Evolutionary conservation across 2,113 vertebrate genomes (phyloP).

Genomic region (Neodontobutis hainanensis): DNA sequence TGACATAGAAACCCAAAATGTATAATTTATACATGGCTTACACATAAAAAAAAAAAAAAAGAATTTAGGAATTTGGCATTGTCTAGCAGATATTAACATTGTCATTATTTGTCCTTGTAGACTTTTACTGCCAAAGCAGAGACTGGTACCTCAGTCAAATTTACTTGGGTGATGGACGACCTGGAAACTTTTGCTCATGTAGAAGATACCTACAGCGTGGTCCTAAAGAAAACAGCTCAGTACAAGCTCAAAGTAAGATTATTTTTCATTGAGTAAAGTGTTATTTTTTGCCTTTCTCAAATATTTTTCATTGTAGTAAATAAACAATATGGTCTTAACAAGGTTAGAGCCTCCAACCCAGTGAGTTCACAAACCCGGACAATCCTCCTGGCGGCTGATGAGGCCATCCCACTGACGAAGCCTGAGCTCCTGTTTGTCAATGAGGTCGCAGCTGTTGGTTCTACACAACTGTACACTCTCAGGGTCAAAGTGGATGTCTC

Average conservation of each 20-base stretch:
- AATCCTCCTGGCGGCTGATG: slow-evolving; percentile 67
- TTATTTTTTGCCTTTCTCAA: no score
- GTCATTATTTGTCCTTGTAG: slow-evolving; percentile 40
- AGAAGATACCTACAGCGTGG: slow-evolving; percentile 73
- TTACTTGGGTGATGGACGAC: slow-evolving; percentile 78
- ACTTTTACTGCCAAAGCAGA: slow-evolving; percentile 71
- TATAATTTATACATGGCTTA: no score
- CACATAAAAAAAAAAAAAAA: no score
- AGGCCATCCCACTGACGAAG: slow-evolving; percentile 59
- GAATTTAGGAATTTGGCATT: no score
- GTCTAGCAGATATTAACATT: no score
- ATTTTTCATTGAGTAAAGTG: not conserved
- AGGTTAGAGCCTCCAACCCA: slow-evolving; percentile 79
- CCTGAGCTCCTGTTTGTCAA: slow-evolving; percentile 61
- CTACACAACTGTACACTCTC: slow-evolving; percentile 56
- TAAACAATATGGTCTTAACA: not conserved
- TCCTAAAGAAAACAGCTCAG: slow-evolving; percentile 73
- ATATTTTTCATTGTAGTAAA: no score
- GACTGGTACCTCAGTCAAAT: slow-evolving; percentile 77
- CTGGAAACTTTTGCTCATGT: slow-evolving; percentile 64
- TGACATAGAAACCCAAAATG: no score
- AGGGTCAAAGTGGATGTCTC: slow-evolving; percentile 74
- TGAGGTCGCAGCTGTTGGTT: slow-evolving; percentile 53
- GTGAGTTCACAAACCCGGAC: slow-evolving; percentile 75
- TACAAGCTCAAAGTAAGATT: slow-evolving; percentile 73